A percentile compares a stretch with the other conserved stretches of the same genome.
Conservation (phyloP, 2,113 vertebrate species). For the Cinclus mexicanus region DNA sequence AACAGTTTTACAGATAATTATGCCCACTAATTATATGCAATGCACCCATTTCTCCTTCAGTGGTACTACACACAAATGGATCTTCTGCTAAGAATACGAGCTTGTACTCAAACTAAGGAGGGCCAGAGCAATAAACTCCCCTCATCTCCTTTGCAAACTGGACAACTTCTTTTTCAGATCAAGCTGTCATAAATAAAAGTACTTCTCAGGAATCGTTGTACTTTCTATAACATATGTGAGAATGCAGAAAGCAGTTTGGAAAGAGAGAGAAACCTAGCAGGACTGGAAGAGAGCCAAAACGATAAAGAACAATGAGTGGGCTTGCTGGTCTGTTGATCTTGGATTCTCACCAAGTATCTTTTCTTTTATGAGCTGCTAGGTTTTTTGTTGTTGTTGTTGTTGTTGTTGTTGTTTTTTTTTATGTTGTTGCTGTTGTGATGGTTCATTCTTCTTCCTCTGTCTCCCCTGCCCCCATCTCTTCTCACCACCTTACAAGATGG, state of each 20-base stretch:
- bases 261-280: constrained; percentile 35
- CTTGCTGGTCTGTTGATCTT: constrained; percentile 67
- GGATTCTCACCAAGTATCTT: constrained; percentile 36
- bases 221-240: constrained; percentile 49
- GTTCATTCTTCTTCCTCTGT: background rate
- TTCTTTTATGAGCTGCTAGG: background rate
- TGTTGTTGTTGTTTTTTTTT: background rate
- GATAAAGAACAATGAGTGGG: constrained; percentile 62
- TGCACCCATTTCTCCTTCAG: background rate
- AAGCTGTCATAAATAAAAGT: constrained; percentile 13
- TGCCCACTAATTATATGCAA: background rate
- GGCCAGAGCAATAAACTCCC: background rate
- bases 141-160: background rate
- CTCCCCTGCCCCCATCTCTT: background rate
- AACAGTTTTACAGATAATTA: constrained; percentile 16
- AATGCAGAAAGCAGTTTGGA: constrained; percentile 54
- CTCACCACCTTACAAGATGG: background rate
- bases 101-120: background rate
- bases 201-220: background rate
- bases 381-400: background rate
- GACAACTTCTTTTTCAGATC: background rate
- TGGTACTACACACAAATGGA: background rate
- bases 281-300: constrained; percentile 33
- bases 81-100: background rate
- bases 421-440: background rate